Conservation (phyloP, 2,888 invertebrate genomes). For the Andrena bucephala region DNA sequence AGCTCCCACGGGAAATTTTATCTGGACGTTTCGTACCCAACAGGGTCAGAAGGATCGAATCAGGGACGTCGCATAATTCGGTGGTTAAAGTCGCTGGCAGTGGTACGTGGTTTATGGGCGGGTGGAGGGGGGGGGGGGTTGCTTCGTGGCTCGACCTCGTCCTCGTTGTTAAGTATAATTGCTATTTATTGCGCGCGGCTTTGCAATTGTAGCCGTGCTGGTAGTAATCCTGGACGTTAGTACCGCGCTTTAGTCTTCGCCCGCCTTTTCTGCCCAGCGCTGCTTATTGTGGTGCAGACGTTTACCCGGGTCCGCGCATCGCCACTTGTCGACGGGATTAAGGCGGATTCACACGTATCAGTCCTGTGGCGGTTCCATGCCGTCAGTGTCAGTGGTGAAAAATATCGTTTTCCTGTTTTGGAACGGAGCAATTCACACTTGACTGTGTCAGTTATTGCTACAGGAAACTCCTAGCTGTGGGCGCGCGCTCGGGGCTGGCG, state of each 20-base stretch:
- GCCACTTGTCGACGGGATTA: too few relatives aligned
- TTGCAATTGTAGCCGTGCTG: constrained; percentile 53
- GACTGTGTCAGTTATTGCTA: too few relatives aligned
- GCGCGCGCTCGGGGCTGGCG: too few relatives aligned
- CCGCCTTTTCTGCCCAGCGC: constrained; percentile 41
- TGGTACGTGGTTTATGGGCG: constrained; percentile 41
- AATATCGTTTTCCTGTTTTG: too few relatives aligned
- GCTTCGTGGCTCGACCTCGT: constrained; percentile 42
- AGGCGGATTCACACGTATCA: too few relatives aligned
- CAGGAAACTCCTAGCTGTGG: too few relatives aligned
- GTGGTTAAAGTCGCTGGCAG: constrained; percentile 49
- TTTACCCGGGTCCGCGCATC: constrained; percentile 6
- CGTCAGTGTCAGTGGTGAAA: too few relatives aligned
- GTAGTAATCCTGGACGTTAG: constrained; percentile 63
- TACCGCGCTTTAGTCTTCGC: constrained; percentile 62
- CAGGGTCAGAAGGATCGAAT: constrained; percentile 47
- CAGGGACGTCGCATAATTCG: constrained; percentile 49
- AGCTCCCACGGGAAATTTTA: not conserved
- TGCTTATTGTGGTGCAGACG: constrained; percentile 39
- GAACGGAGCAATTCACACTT: too few relatives aligned
- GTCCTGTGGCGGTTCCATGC: too few relatives aligned
- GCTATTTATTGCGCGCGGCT: constrained; percentile 75
- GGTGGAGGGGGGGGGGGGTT: not conserved
- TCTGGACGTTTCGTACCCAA: constrained; percentile 4
- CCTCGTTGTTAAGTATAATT: constrained; percentile 73